Conservation (phyloP, 92 coral and sea anemone species). For the Porites evermanni region DNA sequence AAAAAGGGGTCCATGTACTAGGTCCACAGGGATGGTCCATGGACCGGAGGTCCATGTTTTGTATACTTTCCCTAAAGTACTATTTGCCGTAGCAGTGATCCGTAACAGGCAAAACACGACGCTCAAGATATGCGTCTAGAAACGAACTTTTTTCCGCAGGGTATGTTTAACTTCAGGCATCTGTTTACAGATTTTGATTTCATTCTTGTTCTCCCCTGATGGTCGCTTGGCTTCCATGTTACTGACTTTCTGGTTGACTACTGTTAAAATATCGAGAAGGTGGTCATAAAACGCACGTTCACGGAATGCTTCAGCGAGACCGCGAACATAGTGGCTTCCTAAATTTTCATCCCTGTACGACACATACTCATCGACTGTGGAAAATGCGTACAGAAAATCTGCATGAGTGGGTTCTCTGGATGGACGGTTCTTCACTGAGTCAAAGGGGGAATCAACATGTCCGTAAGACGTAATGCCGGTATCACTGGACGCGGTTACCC, state of each 20-base stretch:
- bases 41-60: too few species aligned
- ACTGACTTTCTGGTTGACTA: background rate
- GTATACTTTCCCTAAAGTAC: too few species aligned
- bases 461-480: background rate
- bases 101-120: too few species aligned
- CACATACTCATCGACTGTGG: background rate
- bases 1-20: too few species aligned
- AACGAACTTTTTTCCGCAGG: background rate
- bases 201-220: background rate
- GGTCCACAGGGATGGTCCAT: too few species aligned
- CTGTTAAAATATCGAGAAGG: background rate
- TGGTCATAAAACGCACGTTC: background rate
- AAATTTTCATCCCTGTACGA: background rate
- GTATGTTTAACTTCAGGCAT: background rate
- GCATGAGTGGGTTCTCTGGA: background rate
- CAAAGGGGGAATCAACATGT: background rate
- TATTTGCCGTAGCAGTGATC: too few species aligned
- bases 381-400: background rate
- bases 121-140: background rate
- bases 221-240: background rate
- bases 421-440: background rate
- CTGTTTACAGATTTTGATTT: background rate
- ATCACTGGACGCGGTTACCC: background rate
- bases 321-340: background rate
- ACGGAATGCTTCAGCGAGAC: background rate